Conservation (phyloP, 37 sponge, comb jelly and placozoan species). For the Diacarnus erythraeanus region DNA sequence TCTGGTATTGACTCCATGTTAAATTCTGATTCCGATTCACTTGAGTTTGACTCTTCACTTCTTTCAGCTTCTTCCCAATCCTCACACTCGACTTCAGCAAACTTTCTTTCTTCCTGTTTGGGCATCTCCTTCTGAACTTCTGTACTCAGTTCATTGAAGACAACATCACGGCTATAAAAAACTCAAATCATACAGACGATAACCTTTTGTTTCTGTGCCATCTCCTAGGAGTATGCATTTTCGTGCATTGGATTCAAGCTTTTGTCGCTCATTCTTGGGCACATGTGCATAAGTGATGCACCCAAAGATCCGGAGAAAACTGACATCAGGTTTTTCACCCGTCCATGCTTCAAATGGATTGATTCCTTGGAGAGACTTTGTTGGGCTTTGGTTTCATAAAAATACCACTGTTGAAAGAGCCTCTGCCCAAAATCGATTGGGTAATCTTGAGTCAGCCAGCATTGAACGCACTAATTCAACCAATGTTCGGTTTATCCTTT, state of each 20-base stretch:
- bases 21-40: not conserved
- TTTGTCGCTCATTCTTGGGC: conserved; percentile 46
- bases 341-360: conserved; percentile 39
- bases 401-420: conserved; percentile 50
- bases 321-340: too few species aligned
- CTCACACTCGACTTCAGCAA: conserved; percentile 13
- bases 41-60: conserved; percentile 16
- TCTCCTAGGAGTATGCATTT: conserved; percentile 47
- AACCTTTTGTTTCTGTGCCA: conserved; percentile 39
- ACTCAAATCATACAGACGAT: conserved; percentile 49
- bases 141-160: conserved; percentile 43
- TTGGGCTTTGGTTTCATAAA: conserved; percentile 55
- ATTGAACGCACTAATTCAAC: conserved; percentile 66
- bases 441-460: conserved; percentile 53
- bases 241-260: conserved; percentile 51
- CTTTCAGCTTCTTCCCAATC: not conserved
- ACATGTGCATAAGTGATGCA: conserved; percentile 39
- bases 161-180: conserved; percentile 53
- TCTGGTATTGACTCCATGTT: not conserved
- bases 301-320: too few species aligned
- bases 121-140: conserved; percentile 33
- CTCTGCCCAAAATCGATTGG: conserved; percentile 34
- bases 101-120: conserved; percentile 8
- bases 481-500: conserved; percentile 55
- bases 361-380: conserved; percentile 7